Evolutionary conservation across 1,140 invertebrate species (phyloP).

Genomic region (Scaptomyza pallida): DNA sequence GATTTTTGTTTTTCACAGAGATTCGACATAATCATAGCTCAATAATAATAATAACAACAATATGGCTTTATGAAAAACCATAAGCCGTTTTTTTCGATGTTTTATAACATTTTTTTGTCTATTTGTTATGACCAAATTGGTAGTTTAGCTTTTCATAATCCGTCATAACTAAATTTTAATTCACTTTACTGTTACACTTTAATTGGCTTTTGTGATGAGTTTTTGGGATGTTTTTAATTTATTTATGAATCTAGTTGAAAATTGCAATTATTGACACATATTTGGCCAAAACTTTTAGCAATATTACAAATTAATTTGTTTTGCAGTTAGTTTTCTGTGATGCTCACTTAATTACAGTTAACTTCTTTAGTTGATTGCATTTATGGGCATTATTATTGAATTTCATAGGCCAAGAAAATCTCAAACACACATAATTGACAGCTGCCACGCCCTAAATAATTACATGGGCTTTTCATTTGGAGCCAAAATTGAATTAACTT

Average conservation of each 20-base stretch:
- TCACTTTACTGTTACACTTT: background rate
- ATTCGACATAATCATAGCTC: conserved; percentile 7
- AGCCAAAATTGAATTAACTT: conserved; percentile 71
- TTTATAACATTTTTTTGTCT: conserved; percentile 6
- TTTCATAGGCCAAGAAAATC: conserved; percentile 2
- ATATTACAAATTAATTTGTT: background rate
- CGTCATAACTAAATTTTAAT: conserved; percentile 2
- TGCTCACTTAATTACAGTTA: conserved; percentile 36
- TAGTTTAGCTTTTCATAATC: no score
- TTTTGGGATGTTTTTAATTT: background rate
- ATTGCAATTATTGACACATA: background rate
- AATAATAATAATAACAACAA: background rate
- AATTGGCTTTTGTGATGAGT: background rate
- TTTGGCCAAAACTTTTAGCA: no score
- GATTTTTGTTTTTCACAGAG: background rate
- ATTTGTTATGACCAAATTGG: background rate
- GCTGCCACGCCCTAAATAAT: conserved; percentile 42
- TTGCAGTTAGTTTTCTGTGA: background rate
- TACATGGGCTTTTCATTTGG: conserved; percentile 51
- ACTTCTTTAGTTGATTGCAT: background rate
- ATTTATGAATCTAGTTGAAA: background rate
- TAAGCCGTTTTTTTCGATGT: background rate
- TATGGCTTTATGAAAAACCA: no score
- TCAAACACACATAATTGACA: conserved; percentile 34
- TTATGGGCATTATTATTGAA: background rate